Percentiles rank a stretch among this genome's conserved stretches.
Conservation (phyloP, 23 tunicate species). For the Ascidia mentula region DNA sequence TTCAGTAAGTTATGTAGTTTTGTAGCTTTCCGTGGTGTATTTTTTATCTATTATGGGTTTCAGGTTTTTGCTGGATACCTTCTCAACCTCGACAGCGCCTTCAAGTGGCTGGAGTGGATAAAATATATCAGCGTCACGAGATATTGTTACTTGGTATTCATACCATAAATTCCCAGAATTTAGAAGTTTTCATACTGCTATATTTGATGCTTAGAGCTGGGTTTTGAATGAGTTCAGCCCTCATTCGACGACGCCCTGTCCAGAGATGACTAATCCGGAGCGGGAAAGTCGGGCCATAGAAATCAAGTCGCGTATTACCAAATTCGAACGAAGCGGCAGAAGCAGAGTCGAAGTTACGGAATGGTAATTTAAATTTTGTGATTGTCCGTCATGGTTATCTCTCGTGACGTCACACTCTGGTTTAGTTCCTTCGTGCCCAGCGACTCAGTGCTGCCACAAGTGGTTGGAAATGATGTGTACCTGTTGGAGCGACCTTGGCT, state of each 20-base stretch:
- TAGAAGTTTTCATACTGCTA: background rate
- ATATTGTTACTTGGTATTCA: conserved; percentile 52
- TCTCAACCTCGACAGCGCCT: conserved; percentile 39
- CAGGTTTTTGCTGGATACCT: conserved; percentile 48
- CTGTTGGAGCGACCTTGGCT: conserved; percentile 33
- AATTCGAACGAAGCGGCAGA: background rate
- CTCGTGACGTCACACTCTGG: background rate
- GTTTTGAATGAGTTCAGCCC: conserved; percentile 10
- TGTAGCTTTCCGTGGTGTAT: too few relatives aligned
- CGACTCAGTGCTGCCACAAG: conserved; percentile 15
- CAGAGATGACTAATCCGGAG: background rate
- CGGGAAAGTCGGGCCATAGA: conserved; percentile 7
- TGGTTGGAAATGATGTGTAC: conserved; percentile 30
- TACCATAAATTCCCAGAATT: background rate
- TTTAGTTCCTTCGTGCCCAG: conserved; percentile 8
- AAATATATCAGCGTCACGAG: conserved; percentile 48
- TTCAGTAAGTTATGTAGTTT: conserved; percentile 20
- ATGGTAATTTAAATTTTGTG: background rate
- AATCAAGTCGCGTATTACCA: conserved; percentile 2
- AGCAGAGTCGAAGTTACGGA: background rate
- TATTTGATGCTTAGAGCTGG: conserved; percentile 8
- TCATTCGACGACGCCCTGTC: conserved; percentile 7
- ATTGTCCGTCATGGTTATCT: background rate
- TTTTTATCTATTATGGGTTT: background rate
- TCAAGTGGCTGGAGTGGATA: conserved; percentile 44